Percentiles rank a stretch among this genome's conserved stretches.
These are phyloP conservation scores for Drosophila sulfurigaster DNA, from an alignment of 1,140 invertebrate genomes.

Conservation along the genomic window DNA sequence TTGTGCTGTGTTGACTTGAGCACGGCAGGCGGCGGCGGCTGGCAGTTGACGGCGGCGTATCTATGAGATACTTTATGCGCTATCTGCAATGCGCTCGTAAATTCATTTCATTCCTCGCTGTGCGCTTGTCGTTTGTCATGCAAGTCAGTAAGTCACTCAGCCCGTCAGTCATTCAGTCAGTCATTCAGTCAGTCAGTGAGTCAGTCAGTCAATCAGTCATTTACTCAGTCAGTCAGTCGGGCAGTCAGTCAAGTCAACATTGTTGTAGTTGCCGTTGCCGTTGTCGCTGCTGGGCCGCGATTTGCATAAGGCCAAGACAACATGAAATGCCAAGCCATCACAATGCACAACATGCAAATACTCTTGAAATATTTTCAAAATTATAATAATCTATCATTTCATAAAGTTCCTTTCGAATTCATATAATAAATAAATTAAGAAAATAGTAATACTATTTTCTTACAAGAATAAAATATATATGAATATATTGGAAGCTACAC, in stretches of 20 bases:
- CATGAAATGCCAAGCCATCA: constrained; percentile 1
- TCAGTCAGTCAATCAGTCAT: constrained; percentile 29
- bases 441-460: too few relatives aligned
- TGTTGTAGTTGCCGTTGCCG: constrained; percentile 18
- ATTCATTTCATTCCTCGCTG: constrained; percentile 60
- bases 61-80: constrained; percentile 77
- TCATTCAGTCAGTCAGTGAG: constrained; percentile 32
- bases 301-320: constrained; percentile 59
- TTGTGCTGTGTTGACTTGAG: neutral
- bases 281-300: constrained; percentile 32
- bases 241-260: constrained; percentile 49
- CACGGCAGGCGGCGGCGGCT: constrained; percentile 18
- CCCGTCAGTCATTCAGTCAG: constrained; percentile 52
- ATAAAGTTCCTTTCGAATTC: too few relatives aligned
- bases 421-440: too few relatives aligned
- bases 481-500: too few relatives aligned
- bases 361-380: constrained; percentile 5
- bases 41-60: constrained; percentile 19
- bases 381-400: too few relatives aligned
- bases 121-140: constrained; percentile 65
- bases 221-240: constrained; percentile 16
- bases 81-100: constrained; percentile 78
- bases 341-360: constrained; percentile 22
- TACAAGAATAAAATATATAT: too few relatives aligned
- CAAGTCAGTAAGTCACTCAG: constrained; percentile 59